These are phyloP conservation scores for Dendroctonus ponderosae DNA, from an alignment of 1,140 invertebrate genomes.

Conservation along the genomic window DNA sequence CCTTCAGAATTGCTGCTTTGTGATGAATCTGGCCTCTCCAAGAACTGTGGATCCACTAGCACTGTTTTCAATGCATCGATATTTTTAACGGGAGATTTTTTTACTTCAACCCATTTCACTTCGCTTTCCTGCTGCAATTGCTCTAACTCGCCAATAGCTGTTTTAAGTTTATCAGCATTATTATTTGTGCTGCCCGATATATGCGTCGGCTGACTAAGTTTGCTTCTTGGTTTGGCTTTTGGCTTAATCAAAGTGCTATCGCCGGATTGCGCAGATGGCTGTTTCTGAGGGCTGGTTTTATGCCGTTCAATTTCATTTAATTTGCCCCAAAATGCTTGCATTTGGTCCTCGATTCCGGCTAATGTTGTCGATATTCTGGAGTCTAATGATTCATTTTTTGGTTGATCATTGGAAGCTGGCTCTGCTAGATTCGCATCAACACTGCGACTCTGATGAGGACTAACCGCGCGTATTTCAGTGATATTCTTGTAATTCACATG, in stretches of 20 bases:
- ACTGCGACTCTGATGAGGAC: not conserved
- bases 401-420: not conserved
- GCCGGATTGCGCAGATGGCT: not conserved
- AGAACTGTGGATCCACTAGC: not conserved
- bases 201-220: conserved; percentile 22
- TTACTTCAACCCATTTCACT: not conserved
- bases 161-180: conserved; percentile 12
- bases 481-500: conserved; percentile 15
- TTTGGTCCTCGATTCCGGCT: conserved; percentile 45
- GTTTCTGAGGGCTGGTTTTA: conserved; percentile 23
- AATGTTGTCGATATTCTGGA: conserved; percentile 42
- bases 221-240: conserved; percentile 33
- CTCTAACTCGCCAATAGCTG: conserved; percentile 18
- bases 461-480: conserved; percentile 19
- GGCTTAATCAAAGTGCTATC: conserved; percentile 17
- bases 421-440: conserved; percentile 19
- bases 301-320: conserved; percentile 38
- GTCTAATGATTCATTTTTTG: conserved; percentile 24
- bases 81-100: not conserved
- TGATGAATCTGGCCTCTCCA: not conserved
- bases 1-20: not conserved
- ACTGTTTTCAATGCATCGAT: not conserved
- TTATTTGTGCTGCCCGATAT: conserved; percentile 3
- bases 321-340: conserved; percentile 45
- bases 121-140: not conserved